Percentiles rank a stretch among this genome's conserved stretches.
phyloP scores from a whole-genome alignment of 2,888 invertebrate genomes.

The Melinaea marsaeus region DNA sequence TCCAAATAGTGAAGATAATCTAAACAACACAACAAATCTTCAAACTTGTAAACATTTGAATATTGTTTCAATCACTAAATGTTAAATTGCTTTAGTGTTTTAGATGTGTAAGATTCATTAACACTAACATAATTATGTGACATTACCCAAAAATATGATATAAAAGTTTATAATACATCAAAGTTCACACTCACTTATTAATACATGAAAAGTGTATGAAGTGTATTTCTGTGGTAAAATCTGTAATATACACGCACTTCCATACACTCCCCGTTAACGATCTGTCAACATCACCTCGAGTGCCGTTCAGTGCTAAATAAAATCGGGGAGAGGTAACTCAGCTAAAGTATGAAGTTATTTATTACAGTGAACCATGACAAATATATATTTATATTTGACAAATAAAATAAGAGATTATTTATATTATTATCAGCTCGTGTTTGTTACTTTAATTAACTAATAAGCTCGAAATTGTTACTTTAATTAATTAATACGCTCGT shows the following conservation, averaged over 20 bases:
- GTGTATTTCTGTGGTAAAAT: conserved; percentile 1
- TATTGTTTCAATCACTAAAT: not conserved
- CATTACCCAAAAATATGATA: too few relatives aligned
- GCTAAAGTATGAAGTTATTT: conserved; percentile 6
- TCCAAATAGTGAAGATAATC: conserved; percentile 13
- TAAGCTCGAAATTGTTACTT: too few relatives aligned
- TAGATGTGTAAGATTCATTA: too few relatives aligned
- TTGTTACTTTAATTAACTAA: too few relatives aligned
- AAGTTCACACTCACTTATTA: too few relatives aligned
- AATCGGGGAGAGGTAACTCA: conserved; percentile 12
- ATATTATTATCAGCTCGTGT: too few relatives aligned
- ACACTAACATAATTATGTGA: too few relatives aligned
- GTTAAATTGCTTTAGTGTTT: too few relatives aligned
- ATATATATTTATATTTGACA: not conserved
- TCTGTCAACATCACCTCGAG: conserved; percentile 25
- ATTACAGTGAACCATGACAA: not conserved
- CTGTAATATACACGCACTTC: conserved; percentile 14
- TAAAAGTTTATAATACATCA: too few relatives aligned
- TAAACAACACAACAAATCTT: conserved; percentile 11
- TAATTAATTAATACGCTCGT: too few relatives aligned
- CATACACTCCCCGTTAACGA: conserved; percentile 25
- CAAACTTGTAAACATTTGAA: conserved; percentile 12
- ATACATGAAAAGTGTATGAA: too few relatives aligned
- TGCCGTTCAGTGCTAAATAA: conserved; percentile 23
- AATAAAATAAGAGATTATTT: too few relatives aligned